Percentiles rank a stretch among this genome's conserved stretches.
Evolutionary conservation across 2,113 vertebrate genomes (phyloP).

Genomic region (Tor tambroides): DNA sequence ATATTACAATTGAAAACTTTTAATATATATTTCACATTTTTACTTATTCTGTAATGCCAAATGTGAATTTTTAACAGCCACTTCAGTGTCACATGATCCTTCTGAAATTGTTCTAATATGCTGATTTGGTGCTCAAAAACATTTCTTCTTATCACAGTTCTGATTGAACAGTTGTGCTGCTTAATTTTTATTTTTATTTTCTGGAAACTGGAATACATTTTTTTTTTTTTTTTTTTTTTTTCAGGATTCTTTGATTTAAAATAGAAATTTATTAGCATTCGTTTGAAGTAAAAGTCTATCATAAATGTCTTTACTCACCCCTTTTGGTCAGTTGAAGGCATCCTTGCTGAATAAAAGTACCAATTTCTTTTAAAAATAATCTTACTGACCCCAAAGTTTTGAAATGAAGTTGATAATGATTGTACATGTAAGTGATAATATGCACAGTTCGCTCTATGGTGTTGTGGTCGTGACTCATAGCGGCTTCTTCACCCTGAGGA

Average conservation of each 20-base stretch:
- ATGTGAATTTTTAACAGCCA: background rate
- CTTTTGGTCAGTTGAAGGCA: background rate
- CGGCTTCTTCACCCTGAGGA: constrained; percentile 15
- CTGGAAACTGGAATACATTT: too few species aligned
- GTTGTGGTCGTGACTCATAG: constrained; percentile 51
- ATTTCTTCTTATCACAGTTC: too few species aligned
- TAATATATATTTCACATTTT: background rate
- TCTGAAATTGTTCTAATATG: too few species aligned
- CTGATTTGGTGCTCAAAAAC: too few species aligned
- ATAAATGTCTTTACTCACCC: background rate
- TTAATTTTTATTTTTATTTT: too few species aligned
- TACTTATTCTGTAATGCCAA: background rate
- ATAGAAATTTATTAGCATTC: background rate
- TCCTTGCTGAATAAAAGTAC: background rate
- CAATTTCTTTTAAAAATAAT: background rate
- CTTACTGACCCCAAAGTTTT: background rate
- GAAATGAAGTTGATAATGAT: background rate
- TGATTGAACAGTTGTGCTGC: too few species aligned
- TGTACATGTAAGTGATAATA: background rate
- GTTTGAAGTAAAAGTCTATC: background rate
- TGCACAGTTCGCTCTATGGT: constrained; percentile 15
- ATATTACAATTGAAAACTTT: too few species aligned
- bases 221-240: too few species aligned
- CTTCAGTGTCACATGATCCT: too few species aligned
- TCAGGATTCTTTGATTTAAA: background rate